phyloP scores from a whole-genome alignment of 2,797 vertebrate genomes.

The Sebastes umbrosus region DNA sequence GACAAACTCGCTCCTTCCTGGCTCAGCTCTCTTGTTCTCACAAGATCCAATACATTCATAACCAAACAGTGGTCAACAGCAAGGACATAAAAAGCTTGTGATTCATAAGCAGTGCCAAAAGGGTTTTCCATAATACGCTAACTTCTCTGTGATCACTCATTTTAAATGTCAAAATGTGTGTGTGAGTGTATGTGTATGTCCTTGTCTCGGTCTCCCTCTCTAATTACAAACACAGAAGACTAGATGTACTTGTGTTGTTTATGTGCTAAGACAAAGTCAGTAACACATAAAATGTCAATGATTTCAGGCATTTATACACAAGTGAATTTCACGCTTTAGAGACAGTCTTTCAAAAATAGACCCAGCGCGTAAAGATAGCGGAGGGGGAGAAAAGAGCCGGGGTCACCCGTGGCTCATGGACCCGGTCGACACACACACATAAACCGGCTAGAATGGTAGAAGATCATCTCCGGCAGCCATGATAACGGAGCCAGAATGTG shows the following conservation, averaged over 20 bases:
- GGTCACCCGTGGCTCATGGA: too few relatives aligned
- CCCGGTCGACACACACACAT: too few relatives aligned
- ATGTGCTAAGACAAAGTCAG: background rate
- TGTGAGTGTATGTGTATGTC: background rate
- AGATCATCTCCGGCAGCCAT: too few relatives aligned
- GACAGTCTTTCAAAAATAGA: background rate
- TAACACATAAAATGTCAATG: background rate
- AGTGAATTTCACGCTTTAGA: background rate
- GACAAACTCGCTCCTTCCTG: slow-evolving; percentile 62
- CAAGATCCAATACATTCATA: slow-evolving; percentile 62
- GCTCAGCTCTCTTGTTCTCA: slow-evolving; percentile 62
- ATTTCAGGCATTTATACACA: background rate
- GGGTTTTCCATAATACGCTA: slow-evolving; percentile 31
- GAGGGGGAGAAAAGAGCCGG: background rate
- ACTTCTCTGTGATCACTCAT: background rate
- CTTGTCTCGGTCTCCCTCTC: background rate
- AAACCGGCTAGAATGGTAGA: too few relatives aligned
- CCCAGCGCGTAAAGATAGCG: background rate
- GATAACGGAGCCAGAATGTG: too few relatives aligned
- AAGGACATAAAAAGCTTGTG: slow-evolving; percentile 34
- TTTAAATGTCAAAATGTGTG: background rate
- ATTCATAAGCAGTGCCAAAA: slow-evolving; percentile 50
- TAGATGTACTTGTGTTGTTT: background rate
- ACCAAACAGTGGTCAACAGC: slow-evolving; percentile 54
- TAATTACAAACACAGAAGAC: background rate